phyloP scores from a whole-genome alignment of 2,888 invertebrate species.

The Tachina lurida region DNA sequence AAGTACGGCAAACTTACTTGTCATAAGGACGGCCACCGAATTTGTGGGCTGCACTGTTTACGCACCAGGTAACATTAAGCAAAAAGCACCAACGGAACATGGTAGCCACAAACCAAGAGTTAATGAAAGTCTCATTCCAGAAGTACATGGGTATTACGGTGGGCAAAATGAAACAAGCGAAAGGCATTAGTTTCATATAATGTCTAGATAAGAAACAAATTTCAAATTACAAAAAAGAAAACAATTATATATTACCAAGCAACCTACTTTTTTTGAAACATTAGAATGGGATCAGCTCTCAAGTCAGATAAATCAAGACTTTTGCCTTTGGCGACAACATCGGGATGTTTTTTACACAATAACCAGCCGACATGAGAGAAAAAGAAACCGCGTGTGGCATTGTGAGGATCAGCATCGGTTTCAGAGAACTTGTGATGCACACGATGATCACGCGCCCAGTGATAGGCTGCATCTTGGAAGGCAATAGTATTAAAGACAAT shows the following conservation, averaged over 20 bases:
- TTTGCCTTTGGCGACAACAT: conserved; percentile 92
- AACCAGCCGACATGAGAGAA: conserved; percentile 98
- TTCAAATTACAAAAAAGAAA: not conserved
- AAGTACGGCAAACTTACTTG: conserved; percentile 82
- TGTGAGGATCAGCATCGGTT: conserved; percentile 96
- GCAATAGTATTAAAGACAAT: conserved; percentile 93
- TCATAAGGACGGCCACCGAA: conserved; percentile 91
- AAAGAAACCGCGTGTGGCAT: conserved; percentile 96
- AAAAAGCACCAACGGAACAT: conserved; percentile 90
- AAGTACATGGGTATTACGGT: conserved; percentile 88
- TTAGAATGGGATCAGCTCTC: conserved; percentile 90
- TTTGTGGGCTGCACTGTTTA: conserved; percentile 94
- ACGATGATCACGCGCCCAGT: conserved; percentile 91
- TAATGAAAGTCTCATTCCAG: conserved; percentile 89
- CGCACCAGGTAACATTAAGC: conserved; percentile 94
- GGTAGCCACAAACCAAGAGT: conserved; percentile 87
- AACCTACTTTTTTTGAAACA: conserved; percentile 93
- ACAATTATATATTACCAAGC: not conserved
- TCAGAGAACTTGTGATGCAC: conserved; percentile 96
- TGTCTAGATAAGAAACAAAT: conserved; percentile 84
- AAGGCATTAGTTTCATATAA: conserved; percentile 88
- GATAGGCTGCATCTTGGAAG: conserved; percentile 91
- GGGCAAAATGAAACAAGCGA: conserved; percentile 90
- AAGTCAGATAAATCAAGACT: conserved; percentile 93
- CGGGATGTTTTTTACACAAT: conserved; percentile 93